Evolutionary conservation across 2,113 vertebrate genomes (phyloP), one percentile per base, ranked within the genome.

Genomic region (Sander vitreus): DNA sequence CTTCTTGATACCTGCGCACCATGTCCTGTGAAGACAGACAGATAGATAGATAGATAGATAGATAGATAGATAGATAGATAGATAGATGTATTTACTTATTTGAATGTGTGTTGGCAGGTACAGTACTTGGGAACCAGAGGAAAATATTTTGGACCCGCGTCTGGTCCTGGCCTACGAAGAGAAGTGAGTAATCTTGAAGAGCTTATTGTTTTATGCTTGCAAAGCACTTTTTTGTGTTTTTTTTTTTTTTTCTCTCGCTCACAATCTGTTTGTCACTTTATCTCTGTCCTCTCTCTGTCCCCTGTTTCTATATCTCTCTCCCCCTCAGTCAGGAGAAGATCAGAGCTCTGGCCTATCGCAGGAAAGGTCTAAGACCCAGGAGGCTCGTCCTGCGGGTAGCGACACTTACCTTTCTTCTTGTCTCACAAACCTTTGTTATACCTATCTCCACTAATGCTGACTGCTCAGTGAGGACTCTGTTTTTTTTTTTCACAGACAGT

Each of bases 61-160:
- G 25, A 79, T 14, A 4, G 64, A 83, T 23, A 25, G 36, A 54
- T 10, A 7, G 39, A 62, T 14, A 4, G 64, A 83, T 23, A 25
- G 39, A 55, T 10, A 8, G 43, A 62, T 11, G 0, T 33, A 33
- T 54, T 19, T 39, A 53, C 3, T 45, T 15, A 57, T 27, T 16
- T 80, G 33, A 87, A 43, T 81, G 39, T 88, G 48, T 85, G 50
- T 78, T 81, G 85, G 74, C 92, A 99, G 98, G 94, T 99, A 99
- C 96, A 99, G 98, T 87, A 99, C 98, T 0, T 99, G 98, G 98
- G 98, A 99, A 91, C 98, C 98, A 5, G 98, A 99, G 83, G 98
- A 99, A 73, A 98, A 99, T 88, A 99, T 99, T 91, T 90, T 99
- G 95, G 98, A 99, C 93, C 98, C 98, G n/a, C 97, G 97, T 74